These are phyloP conservation scores for Callipepla squamata DNA, from an alignment of 2,113 vertebrate species.

Conservation along the genomic window DNA sequence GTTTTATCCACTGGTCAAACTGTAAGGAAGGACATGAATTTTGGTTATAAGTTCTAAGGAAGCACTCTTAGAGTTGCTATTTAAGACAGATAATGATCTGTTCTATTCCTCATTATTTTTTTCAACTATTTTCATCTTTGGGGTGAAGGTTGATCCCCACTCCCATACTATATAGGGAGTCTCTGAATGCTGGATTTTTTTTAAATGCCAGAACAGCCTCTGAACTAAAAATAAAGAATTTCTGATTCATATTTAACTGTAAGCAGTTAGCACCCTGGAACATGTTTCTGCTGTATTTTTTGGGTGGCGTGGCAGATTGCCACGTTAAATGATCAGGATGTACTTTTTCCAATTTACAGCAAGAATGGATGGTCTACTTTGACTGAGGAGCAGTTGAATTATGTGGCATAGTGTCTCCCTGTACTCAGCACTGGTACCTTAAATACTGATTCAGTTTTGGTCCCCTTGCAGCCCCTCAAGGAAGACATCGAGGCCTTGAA, in stretches of 20 bases:
- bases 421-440: no score
- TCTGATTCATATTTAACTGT: not conserved
- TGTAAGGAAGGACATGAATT: not conserved
- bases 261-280: not conserved
- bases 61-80: not conserved
- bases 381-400: not conserved
- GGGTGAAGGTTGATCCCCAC: not conserved
- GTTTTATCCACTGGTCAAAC: not conserved
- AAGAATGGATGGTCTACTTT: not conserved
- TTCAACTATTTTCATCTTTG: not conserved
- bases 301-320: not conserved
- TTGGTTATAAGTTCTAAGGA: not conserved
- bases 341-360: not conserved
- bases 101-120: not conserved
- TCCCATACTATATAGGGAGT: not conserved
- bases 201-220: not conserved
- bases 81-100: not conserved
- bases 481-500: no score
- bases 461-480: no score
- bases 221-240: not conserved
- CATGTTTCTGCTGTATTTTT: not conserved
- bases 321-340: not conserved
- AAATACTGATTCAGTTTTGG: no score
- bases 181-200: not conserved
- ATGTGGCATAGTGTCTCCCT: accelerated